Conservation (phyloP, 2,888 invertebrate species). For the Ophonus ardosiacus region DNA sequence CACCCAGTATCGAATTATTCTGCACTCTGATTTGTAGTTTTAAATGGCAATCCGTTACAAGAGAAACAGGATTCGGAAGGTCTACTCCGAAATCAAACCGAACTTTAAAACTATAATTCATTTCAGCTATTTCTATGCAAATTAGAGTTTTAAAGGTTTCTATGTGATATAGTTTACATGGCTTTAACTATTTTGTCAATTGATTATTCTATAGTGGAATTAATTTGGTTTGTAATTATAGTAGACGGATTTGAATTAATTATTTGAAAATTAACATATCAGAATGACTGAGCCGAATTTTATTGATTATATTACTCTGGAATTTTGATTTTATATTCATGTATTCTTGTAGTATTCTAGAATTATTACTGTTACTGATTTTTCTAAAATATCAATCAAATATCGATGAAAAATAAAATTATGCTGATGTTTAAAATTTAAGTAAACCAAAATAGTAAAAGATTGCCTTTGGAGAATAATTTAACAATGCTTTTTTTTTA, state of each 20-base stretch:
- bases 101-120: slow-evolving; percentile 13
- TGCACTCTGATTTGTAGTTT: neutral
- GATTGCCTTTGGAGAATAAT: no score
- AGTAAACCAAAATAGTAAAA: no score
- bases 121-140: slow-evolving; percentile 9
- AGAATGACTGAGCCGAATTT: neutral
- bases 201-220: slow-evolving; percentile 20
- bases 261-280: neutral
- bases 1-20: slow-evolving; percentile 25
- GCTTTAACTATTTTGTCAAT: slow-evolving; percentile 19
- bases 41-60: slow-evolving; percentile 13
- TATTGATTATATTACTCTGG: neutral
- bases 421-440: no score
- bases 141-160: slow-evolving; percentile 20
- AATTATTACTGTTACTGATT: neutral
- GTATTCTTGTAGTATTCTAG: neutral
- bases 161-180: neutral
- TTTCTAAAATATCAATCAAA: no score
- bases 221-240: slow-evolving; percentile 12
- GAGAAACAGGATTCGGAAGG: slow-evolving; percentile 34
- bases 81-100: neutral
- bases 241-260: slow-evolving; percentile 1
- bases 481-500: no score
- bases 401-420: no score
- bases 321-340: neutral